phyloP scores from a whole-genome alignment of 2,797 vertebrate species.

The Mormyrus proboscirostris region DNA sequence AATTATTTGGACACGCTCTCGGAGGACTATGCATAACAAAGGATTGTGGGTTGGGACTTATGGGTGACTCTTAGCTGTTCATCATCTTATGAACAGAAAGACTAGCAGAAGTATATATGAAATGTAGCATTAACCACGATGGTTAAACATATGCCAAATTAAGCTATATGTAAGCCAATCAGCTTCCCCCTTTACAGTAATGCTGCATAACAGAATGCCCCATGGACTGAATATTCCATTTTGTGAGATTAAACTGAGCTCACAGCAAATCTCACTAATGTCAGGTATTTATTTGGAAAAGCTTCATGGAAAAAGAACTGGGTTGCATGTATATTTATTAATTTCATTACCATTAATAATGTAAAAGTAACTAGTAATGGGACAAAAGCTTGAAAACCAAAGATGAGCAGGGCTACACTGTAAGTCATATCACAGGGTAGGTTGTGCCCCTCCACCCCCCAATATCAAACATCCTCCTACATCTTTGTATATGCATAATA shows the following conservation, averaged over 20 bases:
- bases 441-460: not conserved
- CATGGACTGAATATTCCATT: not conserved
- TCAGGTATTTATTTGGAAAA: not conserved
- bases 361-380: not conserved
- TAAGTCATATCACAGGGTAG: not conserved
- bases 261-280: not conserved
- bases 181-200: not conserved
- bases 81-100: not conserved
- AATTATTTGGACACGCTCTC: conserved; percentile 84
- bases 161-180: not conserved
- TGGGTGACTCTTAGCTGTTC: not conserved
- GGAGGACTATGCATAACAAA: conserved; percentile 64
- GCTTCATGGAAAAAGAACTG: not conserved
- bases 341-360: not conserved
- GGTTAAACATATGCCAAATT: not conserved
- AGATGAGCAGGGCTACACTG: not conserved
- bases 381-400: not conserved
- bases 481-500: not conserved
- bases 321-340: not conserved
- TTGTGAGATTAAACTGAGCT: not conserved
- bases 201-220: not conserved
- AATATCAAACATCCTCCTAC: not conserved
- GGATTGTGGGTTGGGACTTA: not conserved
- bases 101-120: not conserved
- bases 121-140: not conserved